Conservation (phyloP, 2,797 vertebrate genomes). For the Rhodeus uyekii region DNA sequence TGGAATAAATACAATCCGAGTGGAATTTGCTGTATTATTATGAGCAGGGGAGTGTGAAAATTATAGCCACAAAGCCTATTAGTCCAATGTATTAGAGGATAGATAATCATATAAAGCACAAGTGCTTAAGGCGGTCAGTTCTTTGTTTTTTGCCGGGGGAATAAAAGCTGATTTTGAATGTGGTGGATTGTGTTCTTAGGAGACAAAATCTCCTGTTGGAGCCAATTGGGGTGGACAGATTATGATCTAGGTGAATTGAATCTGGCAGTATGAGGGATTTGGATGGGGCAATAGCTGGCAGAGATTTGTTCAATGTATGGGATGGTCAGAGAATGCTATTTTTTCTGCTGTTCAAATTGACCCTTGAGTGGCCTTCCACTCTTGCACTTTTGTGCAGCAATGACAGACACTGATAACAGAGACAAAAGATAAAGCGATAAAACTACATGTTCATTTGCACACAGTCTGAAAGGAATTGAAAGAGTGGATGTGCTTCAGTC, state of each 20-base stretch:
- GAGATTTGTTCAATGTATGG: conserved; percentile 25
- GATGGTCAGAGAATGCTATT: conserved; percentile 11
- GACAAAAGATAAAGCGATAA: not conserved
- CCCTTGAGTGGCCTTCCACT: conserved; percentile 26
- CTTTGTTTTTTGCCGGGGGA: conserved; percentile 2
- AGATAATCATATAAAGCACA: conserved; percentile 9
- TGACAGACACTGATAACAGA: not conserved
- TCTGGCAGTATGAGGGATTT: conserved; percentile 24
- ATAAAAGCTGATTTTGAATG: conserved; percentile 16
- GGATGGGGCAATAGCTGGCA: not conserved
- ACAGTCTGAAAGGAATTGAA: not conserved
- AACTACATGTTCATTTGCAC: not conserved
- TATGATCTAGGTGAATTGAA: conserved; percentile 36
- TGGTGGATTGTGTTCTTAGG: conserved; percentile 20
- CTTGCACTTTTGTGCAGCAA: not conserved
- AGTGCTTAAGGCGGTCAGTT: conserved; percentile 28
- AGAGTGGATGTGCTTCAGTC: conserved; percentile 18
- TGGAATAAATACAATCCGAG: not conserved
- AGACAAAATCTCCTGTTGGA: conserved; percentile 18
- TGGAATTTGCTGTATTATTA: not conserved
- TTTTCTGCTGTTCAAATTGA: conserved; percentile 13
- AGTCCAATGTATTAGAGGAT: conserved; percentile 29
- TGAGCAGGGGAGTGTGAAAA: conserved; percentile 13
- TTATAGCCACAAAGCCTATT: conserved; percentile 37
- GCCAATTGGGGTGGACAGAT: conserved; percentile 26